Percentiles rank a stretch among this genome's conserved stretches.
Evolutionary conservation across 1,140 invertebrate species (phyloP).

Genomic region (Tachypleus tridentatus): DNA sequence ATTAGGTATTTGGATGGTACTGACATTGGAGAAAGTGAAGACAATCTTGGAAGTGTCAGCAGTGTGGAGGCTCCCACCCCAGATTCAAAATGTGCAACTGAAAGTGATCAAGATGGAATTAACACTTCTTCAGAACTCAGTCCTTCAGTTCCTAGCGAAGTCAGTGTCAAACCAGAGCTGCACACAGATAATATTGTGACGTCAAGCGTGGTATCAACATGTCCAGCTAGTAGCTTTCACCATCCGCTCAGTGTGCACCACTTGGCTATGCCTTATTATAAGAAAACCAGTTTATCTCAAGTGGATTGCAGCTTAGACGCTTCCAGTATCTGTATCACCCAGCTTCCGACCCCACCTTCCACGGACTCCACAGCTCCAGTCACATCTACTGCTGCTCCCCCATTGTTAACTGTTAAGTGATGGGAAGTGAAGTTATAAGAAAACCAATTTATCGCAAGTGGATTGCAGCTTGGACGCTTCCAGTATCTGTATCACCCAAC

Average conservation of each 20-base stretch:
- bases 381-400: slow-evolving; percentile 10
- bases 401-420: slow-evolving; percentile 7
- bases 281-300: not conserved
- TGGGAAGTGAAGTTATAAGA: not conserved
- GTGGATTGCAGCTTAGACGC: not conserved
- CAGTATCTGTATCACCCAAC: slow-evolving; percentile 1
- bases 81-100: slow-evolving; percentile 40
- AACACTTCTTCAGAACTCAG: slow-evolving; percentile 14
- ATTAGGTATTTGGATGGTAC: slow-evolving; percentile 74
- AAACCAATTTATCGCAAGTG: no score
- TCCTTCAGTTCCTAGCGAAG: slow-evolving; percentile 5
- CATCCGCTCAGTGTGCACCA: slow-evolving; percentile 17
- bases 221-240: slow-evolving; percentile 1
- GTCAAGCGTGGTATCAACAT: not conserved
- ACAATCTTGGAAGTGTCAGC: slow-evolving; percentile 43
- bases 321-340: not conserved
- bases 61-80: slow-evolving; percentile 46
- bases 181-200: slow-evolving; percentile 1
- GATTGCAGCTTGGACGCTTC: no score
- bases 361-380: slow-evolving; percentile 16
- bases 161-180: not conserved
- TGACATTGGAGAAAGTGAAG: slow-evolving; percentile 50
- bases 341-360: slow-evolving; percentile 18
- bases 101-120: slow-evolving; percentile 37
- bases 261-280: slow-evolving; percentile 7